phyloP scores from a whole-genome alignment of 1,140 invertebrate species.

The Marisa cornuarietis region DNA sequence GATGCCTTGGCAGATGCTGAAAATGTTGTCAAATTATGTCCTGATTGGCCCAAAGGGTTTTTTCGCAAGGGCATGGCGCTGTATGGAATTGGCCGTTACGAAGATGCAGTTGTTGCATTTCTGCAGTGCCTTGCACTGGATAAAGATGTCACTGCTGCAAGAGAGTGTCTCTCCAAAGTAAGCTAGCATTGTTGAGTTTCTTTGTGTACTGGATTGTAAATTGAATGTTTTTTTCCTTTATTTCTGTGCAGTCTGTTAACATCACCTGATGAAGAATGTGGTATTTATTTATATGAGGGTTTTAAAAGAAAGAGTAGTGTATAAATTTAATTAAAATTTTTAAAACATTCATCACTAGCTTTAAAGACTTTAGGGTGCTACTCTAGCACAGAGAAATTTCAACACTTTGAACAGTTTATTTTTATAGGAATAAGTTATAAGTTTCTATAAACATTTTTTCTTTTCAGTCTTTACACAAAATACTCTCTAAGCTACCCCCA shows the following conservation, averaged over 20 bases:
- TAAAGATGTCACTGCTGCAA: constrained; percentile 65
- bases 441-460: neutral
- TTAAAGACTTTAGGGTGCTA: too few species aligned
- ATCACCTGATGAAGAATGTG: too few species aligned
- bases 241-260: too few species aligned
- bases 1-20: constrained; percentile 79
- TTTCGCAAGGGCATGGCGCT: constrained; percentile 75
- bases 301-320: too few species aligned
- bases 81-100: constrained; percentile 72
- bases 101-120: constrained; percentile 76
- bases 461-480: constrained; percentile 52
- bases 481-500: constrained; percentile 45
- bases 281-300: too few species aligned
- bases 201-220: too few species aligned
- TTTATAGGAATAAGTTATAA: neutral
- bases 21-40: constrained; percentile 73
- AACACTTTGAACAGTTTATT: too few species aligned
- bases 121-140: constrained; percentile 73
- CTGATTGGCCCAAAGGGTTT: constrained; percentile 80
- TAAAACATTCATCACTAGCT: too few species aligned
- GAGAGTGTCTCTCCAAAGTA: constrained; percentile 60
- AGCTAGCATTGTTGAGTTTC: neutral
- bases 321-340: too few species aligned
- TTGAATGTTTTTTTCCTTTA: too few species aligned
- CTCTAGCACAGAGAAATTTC: too few species aligned